Evolutionary conservation across 2,888 invertebrate species (phyloP).

Genomic region (Hermodice carunculata): DNA sequence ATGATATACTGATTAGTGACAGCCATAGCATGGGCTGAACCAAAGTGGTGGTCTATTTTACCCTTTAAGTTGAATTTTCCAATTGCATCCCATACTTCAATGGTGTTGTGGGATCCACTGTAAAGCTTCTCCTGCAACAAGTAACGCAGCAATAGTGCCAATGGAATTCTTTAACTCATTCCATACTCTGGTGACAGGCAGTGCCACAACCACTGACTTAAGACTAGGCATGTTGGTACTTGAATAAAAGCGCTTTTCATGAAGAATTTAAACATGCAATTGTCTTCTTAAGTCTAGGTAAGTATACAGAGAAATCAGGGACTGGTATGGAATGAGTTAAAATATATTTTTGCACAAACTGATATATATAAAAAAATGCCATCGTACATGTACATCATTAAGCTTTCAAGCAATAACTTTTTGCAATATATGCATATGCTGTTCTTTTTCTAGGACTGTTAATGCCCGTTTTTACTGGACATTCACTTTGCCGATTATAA

Average conservation of each 20-base stretch:
- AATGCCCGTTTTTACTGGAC: too few species aligned
- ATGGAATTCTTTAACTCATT: background rate
- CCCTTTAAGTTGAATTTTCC: slow-evolving; percentile 54
- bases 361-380: background rate
- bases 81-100: slow-evolving; percentile 60
- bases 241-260: too few species aligned
- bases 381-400: background rate
- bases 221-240: too few species aligned
- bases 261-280: too few species aligned
- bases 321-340: too few species aligned
- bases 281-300: too few species aligned
- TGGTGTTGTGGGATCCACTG: slow-evolving; percentile 65
- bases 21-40: slow-evolving; percentile 61
- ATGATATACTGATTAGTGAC: slow-evolving; percentile 58
- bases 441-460: too few species aligned
- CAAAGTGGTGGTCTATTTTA: slow-evolving; percentile 58
- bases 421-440: too few species aligned
- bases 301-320: too few species aligned
- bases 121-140: slow-evolving; percentile 58
- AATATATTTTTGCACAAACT: background rate
- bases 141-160: slow-evolving; percentile 2
- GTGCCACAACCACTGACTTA: too few species aligned
- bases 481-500: too few species aligned
- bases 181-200: background rate
- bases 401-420: slow-evolving; percentile 14